These are phyloP conservation scores for Struthidea cinerea DNA, from an alignment of 2,113 vertebrate species.

Conservation along the genomic window DNA sequence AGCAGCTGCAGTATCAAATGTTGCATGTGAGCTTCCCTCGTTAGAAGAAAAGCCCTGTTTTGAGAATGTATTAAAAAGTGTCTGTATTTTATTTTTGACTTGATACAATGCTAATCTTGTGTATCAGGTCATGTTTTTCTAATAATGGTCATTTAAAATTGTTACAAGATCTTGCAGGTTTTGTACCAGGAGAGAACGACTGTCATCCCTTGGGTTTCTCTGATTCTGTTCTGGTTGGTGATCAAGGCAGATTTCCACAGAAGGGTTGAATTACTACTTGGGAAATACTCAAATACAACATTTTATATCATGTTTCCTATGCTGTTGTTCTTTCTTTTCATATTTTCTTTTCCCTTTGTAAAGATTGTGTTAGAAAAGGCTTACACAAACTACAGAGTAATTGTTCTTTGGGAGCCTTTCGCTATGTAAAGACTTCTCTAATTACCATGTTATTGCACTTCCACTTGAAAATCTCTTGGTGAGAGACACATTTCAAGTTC, in stretches of 20 bases:
- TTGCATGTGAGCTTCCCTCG: background rate
- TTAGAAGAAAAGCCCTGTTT: background rate
- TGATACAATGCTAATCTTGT: background rate
- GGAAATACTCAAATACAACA: slow-evolving; percentile 1
- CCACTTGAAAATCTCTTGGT: slow-evolving; percentile 8
- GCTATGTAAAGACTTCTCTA: background rate
- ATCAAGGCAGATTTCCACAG: background rate
- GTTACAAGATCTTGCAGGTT: background rate
- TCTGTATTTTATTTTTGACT: background rate
- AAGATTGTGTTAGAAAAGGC: background rate
- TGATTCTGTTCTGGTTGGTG: background rate
- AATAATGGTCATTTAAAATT: background rate
- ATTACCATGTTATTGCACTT: slow-evolving; percentile 10
- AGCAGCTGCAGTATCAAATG: background rate
- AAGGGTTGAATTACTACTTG: background rate
- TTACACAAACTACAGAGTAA: background rate
- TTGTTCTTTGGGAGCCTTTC: slow-evolving; percentile 38
- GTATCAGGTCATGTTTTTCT: background rate
- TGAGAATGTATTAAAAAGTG: background rate
- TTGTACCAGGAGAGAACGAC: background rate
- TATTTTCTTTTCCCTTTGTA: background rate
- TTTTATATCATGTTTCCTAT: background rate
- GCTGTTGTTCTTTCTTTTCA: background rate
- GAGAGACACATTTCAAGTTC: background rate
- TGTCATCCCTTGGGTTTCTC: background rate